Percentiles rank a stretch among this genome's conserved stretches.
phyloP scores from a whole-genome alignment of 2,113 vertebrate genomes.

The Hemiprocne comata region DNA sequence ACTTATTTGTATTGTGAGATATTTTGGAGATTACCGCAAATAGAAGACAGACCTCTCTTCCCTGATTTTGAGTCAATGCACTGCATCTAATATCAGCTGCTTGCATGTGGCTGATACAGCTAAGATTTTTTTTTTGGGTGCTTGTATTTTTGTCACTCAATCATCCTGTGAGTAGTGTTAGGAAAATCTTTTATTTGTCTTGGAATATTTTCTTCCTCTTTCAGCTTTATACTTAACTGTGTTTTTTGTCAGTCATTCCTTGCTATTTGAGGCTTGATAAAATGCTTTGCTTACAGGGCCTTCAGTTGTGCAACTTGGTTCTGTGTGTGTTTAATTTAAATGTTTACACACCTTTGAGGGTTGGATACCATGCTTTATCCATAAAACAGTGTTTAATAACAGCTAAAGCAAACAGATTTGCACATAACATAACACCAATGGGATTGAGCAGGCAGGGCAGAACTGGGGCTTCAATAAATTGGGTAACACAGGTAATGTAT shows the following conservation, averaged over 20 bases:
- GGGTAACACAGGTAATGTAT: neutral
- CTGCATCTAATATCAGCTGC: neutral
- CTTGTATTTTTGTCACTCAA: neutral
- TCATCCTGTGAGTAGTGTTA: neutral
- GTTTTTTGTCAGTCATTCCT: neutral
- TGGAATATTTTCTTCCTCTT: neutral
- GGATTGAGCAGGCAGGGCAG: neutral
- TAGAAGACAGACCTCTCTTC: neutral
- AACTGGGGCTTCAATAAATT: neutral
- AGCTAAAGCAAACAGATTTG: neutral
- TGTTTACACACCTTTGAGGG: neutral
- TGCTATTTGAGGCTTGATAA: neutral
- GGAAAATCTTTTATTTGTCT: neutral
- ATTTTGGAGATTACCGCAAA: neutral
- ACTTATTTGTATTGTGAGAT: neutral
- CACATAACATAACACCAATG: rapidly evolving
- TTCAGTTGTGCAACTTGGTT: neutral
- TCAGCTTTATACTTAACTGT: neutral
- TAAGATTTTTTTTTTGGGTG: neutral
- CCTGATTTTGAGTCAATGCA: neutral
- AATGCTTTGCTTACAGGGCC: neutral
- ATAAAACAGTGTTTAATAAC: neutral
- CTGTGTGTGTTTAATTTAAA: neutral
- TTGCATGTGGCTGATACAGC: neutral
- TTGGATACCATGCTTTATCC: neutral